Evolutionary conservation across 92 coral and sea anemone genomes (phyloP).

Genomic region (Micromussa lordhowensis): DNA sequence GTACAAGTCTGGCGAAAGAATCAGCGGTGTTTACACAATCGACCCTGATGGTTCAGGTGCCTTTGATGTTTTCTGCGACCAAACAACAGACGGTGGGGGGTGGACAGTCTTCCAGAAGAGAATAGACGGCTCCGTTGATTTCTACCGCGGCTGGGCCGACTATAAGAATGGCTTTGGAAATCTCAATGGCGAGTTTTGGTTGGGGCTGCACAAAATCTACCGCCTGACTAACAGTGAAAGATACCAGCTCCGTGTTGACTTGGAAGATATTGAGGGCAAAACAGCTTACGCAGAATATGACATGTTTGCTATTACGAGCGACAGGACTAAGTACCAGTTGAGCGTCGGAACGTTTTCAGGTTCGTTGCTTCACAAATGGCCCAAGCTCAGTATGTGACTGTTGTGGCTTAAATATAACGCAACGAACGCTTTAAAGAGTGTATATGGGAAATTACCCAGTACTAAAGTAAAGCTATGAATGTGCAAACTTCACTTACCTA

Average conservation of each 20-base stretch:
- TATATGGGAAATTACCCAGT: too few species aligned
- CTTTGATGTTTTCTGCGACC: conserved; percentile 83
- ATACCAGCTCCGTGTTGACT: conserved; percentile 3
- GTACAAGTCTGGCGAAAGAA: conserved; percentile 55
- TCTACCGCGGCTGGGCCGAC: conserved; percentile 62
- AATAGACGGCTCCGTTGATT: conserved; percentile 66
- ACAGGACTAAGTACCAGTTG: neutral
- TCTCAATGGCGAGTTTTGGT: conserved; percentile 42
- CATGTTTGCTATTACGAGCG: neutral
- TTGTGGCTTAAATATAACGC: too few species aligned
- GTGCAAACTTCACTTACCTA: too few species aligned
- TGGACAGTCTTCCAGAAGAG: conserved; percentile 83
- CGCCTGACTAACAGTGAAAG: conserved; percentile 14
- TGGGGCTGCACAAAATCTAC: conserved; percentile 32
- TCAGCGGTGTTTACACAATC: conserved; percentile 65
- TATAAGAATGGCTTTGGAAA: conserved; percentile 49
- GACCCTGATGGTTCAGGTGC: conserved; percentile 70
- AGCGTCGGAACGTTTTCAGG: neutral
- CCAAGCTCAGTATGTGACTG: too few species aligned
- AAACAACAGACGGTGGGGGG: conserved; percentile 78
- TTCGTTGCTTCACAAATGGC: neutral
- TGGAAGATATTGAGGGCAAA: neutral
- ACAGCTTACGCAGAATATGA: neutral
- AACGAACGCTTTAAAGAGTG: too few species aligned
- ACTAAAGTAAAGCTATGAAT: too few species aligned